A percentile compares a stretch with the other conserved stretches of the same genome.
Evolutionary conservation across 1,140 invertebrate genomes (phyloP).

Genomic region (Asbolus verrucosus): DNA sequence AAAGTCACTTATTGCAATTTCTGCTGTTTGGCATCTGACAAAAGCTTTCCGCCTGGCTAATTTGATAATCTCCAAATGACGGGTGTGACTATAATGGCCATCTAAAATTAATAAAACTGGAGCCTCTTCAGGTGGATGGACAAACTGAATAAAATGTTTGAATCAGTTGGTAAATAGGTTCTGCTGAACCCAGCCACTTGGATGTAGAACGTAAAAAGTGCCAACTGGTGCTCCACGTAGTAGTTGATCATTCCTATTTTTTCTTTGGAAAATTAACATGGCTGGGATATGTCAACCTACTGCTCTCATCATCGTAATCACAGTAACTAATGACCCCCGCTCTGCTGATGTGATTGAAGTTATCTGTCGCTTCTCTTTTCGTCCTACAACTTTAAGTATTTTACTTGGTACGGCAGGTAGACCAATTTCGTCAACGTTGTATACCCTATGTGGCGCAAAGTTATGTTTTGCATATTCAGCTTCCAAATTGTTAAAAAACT

Average conservation of each 20-base stretch:
- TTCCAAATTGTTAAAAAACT: constrained; percentile 60
- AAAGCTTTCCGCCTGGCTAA: constrained; percentile 47
- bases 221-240: constrained; percentile 61
- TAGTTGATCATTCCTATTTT: constrained; percentile 58
- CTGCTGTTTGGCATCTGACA: constrained; percentile 52
- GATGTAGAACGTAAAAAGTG: too few species aligned
- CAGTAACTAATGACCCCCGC: too few species aligned
- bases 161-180: constrained; percentile 60
- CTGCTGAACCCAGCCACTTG: constrained; percentile 55
- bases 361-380: constrained; percentile 59
- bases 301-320: constrained; percentile 59
- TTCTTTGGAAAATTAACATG: constrained; percentile 62
- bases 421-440: constrained; percentile 63
- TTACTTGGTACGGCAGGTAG: constrained; percentile 58
- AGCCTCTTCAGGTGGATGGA: constrained; percentile 52
- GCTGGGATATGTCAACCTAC: constrained; percentile 61
- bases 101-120: constrained; percentile 61
- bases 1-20: constrained; percentile 57
- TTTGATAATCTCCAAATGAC: constrained; percentile 57
- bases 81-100: constrained; percentile 60
- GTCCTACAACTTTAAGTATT: constrained; percentile 56
- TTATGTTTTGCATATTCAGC: constrained; percentile 53
- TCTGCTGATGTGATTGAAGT: constrained; percentile 58
- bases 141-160: constrained; percentile 57
- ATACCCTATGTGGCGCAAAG: constrained; percentile 58